A percentile compares a stretch with the other conserved stretches of the same genome.
phyloP scores from a whole-genome alignment of 2,113 vertebrate genomes.

The Callospermophilus lateralis region DNA sequence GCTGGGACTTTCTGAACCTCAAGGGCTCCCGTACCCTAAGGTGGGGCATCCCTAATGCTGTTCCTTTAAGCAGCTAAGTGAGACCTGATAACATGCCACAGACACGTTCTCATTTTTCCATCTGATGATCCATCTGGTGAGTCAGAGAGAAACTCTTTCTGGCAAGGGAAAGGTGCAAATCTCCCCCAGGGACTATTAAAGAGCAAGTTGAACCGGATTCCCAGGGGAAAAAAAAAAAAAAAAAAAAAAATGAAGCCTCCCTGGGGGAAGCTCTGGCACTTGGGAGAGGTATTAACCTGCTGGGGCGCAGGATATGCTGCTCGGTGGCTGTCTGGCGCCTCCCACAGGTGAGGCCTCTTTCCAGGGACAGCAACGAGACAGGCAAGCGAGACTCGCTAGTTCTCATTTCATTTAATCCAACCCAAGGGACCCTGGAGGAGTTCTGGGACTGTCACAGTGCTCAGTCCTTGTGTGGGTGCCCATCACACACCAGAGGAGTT shows the following conservation, averaged over 20 bases:
- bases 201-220: not conserved
- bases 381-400: no score
- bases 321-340: rapidly evolving
- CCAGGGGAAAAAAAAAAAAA: not conserved
- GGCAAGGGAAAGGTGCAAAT: rapidly evolving
- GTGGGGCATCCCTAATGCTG: not conserved
- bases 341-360: not conserved
- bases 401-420: not conserved
- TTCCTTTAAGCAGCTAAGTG: not conserved
- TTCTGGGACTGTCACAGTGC: not conserved
- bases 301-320: not conserved
- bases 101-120: not conserved
- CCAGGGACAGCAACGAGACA: not conserved
- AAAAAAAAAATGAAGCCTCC: not conserved
- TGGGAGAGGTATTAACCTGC: not conserved
- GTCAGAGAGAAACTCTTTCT: not conserved
- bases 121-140: not conserved
- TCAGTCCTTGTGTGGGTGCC: not conserved
- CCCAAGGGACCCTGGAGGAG: not conserved
- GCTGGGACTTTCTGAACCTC: not conserved
- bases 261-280: not conserved
- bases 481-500: not conserved
- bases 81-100: not conserved
- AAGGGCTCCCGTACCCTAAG: not conserved
- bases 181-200: not conserved